phyloP scores from a whole-genome alignment of 2,888 invertebrate genomes.

The Drosophila buzzatii region DNA sequence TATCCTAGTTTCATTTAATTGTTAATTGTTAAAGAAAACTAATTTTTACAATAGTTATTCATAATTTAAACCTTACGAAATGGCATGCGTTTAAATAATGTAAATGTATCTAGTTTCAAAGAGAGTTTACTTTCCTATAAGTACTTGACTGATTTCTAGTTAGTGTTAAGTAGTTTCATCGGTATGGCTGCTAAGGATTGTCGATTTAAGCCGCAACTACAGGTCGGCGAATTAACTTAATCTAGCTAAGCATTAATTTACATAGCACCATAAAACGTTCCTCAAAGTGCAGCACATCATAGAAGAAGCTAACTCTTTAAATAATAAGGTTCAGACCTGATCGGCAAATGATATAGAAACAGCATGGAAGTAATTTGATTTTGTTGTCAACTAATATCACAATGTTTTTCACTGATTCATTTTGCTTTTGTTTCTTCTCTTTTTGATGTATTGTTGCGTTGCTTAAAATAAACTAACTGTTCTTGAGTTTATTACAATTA shows the following conservation, averaged over 20 bases:
- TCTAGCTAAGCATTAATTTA: constrained; percentile 50
- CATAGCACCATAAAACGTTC: constrained; percentile 71
- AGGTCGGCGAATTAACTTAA: constrained; percentile 47
- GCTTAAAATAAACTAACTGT: constrained; percentile 43
- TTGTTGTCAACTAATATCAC: constrained; percentile 80
- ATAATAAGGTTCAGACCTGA: background rate
- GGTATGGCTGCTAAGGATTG: constrained; percentile 72
- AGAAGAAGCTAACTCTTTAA: constrained; percentile 21
- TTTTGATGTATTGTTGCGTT: constrained; percentile 28
- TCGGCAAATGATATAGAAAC: constrained; percentile 61
- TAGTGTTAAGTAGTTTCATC: constrained; percentile 33
- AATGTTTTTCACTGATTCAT: constrained; percentile 76
- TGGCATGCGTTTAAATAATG: constrained; percentile 60
- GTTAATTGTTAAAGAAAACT: constrained; percentile 36
- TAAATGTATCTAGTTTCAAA: constrained; percentile 54
- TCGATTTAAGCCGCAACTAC: constrained; percentile 50
- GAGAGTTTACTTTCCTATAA: constrained; percentile 32
- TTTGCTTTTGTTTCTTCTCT: background rate
- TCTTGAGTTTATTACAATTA: constrained; percentile 23
- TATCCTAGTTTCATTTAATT: constrained; percentile 41
- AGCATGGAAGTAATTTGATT: constrained; percentile 80
- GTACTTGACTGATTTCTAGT: constrained; percentile 41
- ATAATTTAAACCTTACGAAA: constrained; percentile 45
- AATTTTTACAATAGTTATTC: constrained; percentile 61
- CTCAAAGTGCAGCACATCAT: constrained; percentile 58